A percentile compares a stretch with the other conserved stretches of the same genome.
Evolutionary conservation across 2,113 vertebrate genomes (phyloP).

Genomic region (Cyprinodon variegatus): DNA sequence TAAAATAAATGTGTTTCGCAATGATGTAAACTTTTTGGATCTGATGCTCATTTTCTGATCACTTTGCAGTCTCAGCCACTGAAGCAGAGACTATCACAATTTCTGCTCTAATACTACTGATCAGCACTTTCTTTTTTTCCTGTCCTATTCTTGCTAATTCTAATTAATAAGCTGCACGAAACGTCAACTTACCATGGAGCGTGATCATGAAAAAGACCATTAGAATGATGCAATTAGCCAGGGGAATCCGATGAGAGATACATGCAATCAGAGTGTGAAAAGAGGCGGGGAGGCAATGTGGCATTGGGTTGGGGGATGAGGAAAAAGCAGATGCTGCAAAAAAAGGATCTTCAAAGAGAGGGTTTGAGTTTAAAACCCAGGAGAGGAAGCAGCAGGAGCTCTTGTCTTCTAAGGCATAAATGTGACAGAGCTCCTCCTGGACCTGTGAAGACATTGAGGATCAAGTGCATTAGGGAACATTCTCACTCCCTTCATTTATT

Average conservation of each 20-base stretch:
- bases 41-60: conserved; percentile 53
- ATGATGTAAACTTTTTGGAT: conserved; percentile 71
- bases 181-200: conserved; percentile 66
- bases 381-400: conserved; percentile 74
- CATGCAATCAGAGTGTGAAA: conserved; percentile 76
- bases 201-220: conserved; percentile 73
- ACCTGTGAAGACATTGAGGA: conserved; percentile 58
- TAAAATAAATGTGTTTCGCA: conserved; percentile 53
- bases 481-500: conserved; percentile 40
- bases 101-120: conserved; percentile 58
- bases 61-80: conserved; percentile 36
- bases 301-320: conserved; percentile 48
- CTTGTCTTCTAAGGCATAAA: conserved; percentile 73
- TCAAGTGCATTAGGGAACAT: conserved; percentile 58
- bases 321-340: conserved; percentile 76
- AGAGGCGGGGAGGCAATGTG: conserved; percentile 60
- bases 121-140: conserved; percentile 70
- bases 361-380: conserved; percentile 70
- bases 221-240: conserved; percentile 79
- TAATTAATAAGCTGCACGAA: conserved; percentile 74
- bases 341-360: conserved; percentile 73
- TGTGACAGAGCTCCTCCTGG: conserved; percentile 73
- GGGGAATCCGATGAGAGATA: conserved; percentile 74
- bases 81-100: conserved; percentile 58
- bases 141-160: conserved; percentile 62